Evolutionary conservation across 2,797 vertebrate genomes (phyloP).

Genomic region (Carduelis carduelis): DNA sequence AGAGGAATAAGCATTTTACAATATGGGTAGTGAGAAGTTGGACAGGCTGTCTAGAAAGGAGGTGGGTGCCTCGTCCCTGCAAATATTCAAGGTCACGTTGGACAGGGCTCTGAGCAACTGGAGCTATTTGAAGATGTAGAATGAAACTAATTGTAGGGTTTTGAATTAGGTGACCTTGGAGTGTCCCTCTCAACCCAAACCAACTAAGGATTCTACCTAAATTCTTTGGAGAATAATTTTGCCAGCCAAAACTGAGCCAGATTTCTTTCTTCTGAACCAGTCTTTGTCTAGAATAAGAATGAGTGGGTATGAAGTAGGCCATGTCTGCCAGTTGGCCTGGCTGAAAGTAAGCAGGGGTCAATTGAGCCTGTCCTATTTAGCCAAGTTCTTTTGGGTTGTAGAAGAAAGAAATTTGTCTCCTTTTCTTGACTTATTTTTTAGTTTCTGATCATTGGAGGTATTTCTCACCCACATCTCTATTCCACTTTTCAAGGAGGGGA

Average conservation of each 20-base stretch:
- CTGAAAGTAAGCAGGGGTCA: neutral
- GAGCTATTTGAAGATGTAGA: neutral
- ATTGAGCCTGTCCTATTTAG: neutral
- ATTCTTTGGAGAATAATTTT: neutral
- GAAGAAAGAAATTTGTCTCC: neutral
- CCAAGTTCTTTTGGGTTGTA: neutral
- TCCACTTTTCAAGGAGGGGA: neutral
- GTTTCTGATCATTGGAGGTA: neutral
- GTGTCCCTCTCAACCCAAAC: neutral
- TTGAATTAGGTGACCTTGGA: neutral
- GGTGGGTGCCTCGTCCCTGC: neutral
- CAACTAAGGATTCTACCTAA: neutral
- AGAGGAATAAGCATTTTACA: neutral
- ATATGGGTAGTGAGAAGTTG: rapidly evolving
- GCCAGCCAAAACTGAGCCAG: neutral
- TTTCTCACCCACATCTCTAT: neutral
- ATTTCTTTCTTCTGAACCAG: neutral
- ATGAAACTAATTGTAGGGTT: neutral
- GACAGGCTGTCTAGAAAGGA: neutral
- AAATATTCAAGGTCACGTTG: neutral
- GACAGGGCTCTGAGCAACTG: neutral
- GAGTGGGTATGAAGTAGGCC: neutral
- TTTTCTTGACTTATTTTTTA: neutral
- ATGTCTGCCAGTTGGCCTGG: neutral
- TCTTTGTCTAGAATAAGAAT: neutral